Evolutionary conservation across 2,113 vertebrate species (phyloP), one percentile per base, ranked within the genome.

Genomic region (Cebidichthys violaceus): DNA sequence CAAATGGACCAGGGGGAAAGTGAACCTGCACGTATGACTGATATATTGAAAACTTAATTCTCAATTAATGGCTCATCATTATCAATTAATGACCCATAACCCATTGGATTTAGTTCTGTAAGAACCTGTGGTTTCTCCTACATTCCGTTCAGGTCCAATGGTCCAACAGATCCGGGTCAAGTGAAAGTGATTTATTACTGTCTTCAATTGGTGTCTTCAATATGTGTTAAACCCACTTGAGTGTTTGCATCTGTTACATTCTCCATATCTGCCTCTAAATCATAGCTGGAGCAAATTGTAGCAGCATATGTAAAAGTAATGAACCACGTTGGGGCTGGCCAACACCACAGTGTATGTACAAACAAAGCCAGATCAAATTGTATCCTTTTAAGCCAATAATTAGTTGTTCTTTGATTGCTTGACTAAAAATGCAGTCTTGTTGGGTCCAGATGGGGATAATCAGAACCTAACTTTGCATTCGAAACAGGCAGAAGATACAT

Each of bases 391-490:
- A 45, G 14, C 2, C n/a, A 73, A 20, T 52, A 47, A 74, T 79
- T 39, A 61, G 41, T 15, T 68, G 17, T 4, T 3, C 29, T 74
- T 70, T 81, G 41, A 61, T 71, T 70, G 59, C 60, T 64, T 86
- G 33, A 69, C 14, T 74, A 64, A 33, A 67, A 68, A 55, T 55
- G 41, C 27, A 60, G 24, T 57, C 24, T 9, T 76, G 61, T 66
- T 77, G 62, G 39, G 43, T 82, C 67, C 76, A 80, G 55, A 70
- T 77, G 72, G 47, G 14, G 70, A 17, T n/a, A 79, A 79, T 84
- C 71, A 82, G 5, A 18, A 55, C 1, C 35, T 31, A 39, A 37
- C 55, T 47, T 50, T 47, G 14, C 7, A 66, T 50, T 73, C 55
- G 45, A 60, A 76, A 52, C 39, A 69, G 18, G 60, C 18, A 17